These are phyloP conservation scores for Hippopotamyrus pictus DNA, from an alignment of 2,797 vertebrate genomes.

Conservation along the genomic window DNA sequence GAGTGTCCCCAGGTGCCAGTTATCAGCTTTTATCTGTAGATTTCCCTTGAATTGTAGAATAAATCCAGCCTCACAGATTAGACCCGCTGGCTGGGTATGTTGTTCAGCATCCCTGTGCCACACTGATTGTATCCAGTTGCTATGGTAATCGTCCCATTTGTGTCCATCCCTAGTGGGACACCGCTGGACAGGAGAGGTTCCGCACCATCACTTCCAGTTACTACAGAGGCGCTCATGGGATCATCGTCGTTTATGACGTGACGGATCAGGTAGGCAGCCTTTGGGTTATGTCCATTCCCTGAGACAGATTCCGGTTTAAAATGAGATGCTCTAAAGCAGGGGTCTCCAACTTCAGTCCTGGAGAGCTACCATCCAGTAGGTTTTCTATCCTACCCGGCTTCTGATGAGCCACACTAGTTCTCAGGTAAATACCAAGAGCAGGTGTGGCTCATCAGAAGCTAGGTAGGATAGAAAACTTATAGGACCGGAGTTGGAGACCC, in stretches of 20 bases:
- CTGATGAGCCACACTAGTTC: too few relatives aligned
- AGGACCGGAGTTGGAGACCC: too few relatives aligned
- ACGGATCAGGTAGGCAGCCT: conserved; percentile 56
- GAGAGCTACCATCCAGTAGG: too few relatives aligned
- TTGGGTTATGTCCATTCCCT: neutral
- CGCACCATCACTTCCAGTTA: conserved; percentile 66
- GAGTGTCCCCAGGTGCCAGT: neutral
- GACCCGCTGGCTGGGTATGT: neutral
- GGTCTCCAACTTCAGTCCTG: too few relatives aligned
- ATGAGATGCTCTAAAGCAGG: neutral
- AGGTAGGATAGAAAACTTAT: too few relatives aligned
- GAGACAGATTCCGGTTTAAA: neutral
- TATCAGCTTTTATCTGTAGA: neutral
- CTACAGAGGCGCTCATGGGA: conserved; percentile 64
- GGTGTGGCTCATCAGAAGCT: too few relatives aligned
- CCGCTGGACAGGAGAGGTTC: conserved; percentile 62
- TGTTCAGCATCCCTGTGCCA: neutral
- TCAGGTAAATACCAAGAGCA: too few relatives aligned
- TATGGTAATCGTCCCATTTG: neutral
- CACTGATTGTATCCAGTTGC: neutral
- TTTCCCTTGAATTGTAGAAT: neutral
- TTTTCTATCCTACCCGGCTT: too few relatives aligned
- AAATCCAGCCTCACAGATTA: neutral
- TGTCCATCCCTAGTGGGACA: conserved; percentile 55
- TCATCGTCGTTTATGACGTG: conserved; percentile 65